Conservation (phyloP, 2,888 invertebrate species). For the Camponotus fellah region DNA sequence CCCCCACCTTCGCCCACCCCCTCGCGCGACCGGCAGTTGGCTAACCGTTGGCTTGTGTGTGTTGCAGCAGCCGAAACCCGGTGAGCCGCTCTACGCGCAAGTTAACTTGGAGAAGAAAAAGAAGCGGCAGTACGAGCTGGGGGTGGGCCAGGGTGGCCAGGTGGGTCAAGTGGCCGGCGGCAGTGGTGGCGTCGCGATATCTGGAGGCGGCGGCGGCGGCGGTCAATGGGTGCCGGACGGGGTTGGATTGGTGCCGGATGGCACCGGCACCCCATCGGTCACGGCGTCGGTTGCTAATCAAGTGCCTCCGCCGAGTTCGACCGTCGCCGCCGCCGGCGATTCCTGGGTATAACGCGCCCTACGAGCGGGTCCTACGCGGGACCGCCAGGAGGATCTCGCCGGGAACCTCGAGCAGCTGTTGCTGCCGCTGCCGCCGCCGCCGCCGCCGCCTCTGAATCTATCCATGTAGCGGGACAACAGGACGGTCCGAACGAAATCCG, state of each 20-base stretch:
- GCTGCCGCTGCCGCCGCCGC: slow-evolving; percentile 27
- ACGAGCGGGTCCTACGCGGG: slow-evolving; percentile 33
- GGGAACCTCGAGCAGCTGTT: slow-evolving; percentile 23
- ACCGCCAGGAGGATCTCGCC: slow-evolving; percentile 29
- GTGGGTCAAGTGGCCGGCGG: slow-evolving; percentile 76
- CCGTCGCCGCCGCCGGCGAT: slow-evolving; percentile 85
- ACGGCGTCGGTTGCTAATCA: slow-evolving; percentile 70
- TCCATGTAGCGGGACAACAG: slow-evolving; percentile 36
- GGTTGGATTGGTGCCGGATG: slow-evolving; percentile 73
- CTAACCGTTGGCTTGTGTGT: slow-evolving; percentile 84
- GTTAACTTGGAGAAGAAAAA: slow-evolving; percentile 89
- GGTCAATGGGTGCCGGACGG: slow-evolving; percentile 76
- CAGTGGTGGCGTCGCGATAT: slow-evolving; percentile 74
- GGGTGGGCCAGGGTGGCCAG: slow-evolving; percentile 83
- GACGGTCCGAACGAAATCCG: not conserved
- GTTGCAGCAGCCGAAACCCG: slow-evolving; percentile 87
- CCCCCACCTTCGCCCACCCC: slow-evolving; percentile 64
- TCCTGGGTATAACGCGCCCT: slow-evolving; percentile 86
- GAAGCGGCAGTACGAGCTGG: slow-evolving; percentile 86
- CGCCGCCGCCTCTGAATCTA: slow-evolving; percentile 26
- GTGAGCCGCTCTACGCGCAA: slow-evolving; percentile 89
- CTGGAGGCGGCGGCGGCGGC: slow-evolving; percentile 69
- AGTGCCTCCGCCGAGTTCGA: slow-evolving; percentile 82
- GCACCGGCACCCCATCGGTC: slow-evolving; percentile 65
- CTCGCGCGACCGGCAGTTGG: slow-evolving; percentile 53